These are phyloP conservation scores for Mola mola DNA, from an alignment of 2,113 vertebrate species.

Conservation along the genomic window DNA sequence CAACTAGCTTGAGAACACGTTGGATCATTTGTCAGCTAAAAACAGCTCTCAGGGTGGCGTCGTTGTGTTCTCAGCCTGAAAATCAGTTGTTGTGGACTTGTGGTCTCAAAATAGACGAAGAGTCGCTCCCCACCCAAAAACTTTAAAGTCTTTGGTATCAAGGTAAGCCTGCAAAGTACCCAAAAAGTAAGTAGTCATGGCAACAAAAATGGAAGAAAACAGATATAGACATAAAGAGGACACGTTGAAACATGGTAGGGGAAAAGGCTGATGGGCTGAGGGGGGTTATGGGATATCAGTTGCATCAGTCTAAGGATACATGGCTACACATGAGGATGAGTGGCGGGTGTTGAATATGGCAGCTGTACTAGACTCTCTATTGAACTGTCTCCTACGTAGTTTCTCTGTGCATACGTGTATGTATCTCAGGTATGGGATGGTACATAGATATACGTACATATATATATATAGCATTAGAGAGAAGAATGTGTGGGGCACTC, in stretches of 20 bases:
- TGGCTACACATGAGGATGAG: slow-evolving; percentile 1
- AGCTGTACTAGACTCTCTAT: slow-evolving; percentile 20
- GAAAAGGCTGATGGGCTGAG: slow-evolving; percentile 4
- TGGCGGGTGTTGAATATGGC: background rate
- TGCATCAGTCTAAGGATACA: slow-evolving; percentile 2
- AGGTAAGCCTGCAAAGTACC: slow-evolving; percentile 4
- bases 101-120: background rate
- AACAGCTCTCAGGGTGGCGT: background rate
- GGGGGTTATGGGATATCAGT: background rate
- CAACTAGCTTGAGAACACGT: background rate
- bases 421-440: slow-evolving; percentile 8
- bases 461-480: slow-evolving; percentile 34
- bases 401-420: slow-evolving; percentile 8
- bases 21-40: slow-evolving; percentile 1
- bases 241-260: slow-evolving; percentile 17
- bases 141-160: slow-evolving; percentile 5
- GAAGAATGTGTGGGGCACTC: slow-evolving; percentile 57
- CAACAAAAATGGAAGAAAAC: slow-evolving; percentile 25
- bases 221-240: slow-evolving; percentile 36
- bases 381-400: slow-evolving; percentile 10
- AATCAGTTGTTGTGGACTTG: background rate
- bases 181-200: slow-evolving; percentile 13
- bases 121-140: background rate
- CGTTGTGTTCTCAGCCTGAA: background rate
- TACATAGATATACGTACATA: background rate